These are phyloP conservation scores for Lordiphosa fenestrarum DNA, from an alignment of 2,888 invertebrate genomes.

Conservation along the genomic window DNA sequence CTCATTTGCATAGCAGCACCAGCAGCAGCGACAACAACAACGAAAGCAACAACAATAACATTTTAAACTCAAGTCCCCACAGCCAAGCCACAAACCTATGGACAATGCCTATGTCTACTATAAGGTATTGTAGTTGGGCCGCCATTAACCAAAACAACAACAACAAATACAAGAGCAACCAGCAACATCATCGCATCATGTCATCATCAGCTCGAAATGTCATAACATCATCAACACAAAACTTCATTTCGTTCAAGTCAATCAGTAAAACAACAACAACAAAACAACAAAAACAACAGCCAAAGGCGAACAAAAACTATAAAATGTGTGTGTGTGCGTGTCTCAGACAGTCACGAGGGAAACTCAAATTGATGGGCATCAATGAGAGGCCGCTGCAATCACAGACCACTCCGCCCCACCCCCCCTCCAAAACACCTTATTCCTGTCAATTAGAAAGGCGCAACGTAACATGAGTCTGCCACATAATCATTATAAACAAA, in stretches of 20 bases:
- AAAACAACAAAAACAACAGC: conserved; percentile 25
- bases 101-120: conserved; percentile 81
- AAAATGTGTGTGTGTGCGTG: conserved; percentile 23
- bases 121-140: conserved; percentile 75
- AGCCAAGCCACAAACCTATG: conserved; percentile 76
- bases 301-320: conserved; percentile 38
- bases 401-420: conserved; percentile 1
- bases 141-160: conserved; percentile 19
- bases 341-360: conserved; percentile 5
- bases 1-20: conserved; percentile 42
- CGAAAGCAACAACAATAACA: conserved; percentile 34
- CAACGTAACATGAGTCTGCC: too few species aligned
- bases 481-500: too few species aligned
- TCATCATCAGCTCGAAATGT: conserved; percentile 20
- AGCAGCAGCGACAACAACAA: conserved; percentile 25
- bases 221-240: conserved; percentile 33
- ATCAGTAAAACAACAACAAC: conserved; percentile 21
- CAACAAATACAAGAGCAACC: conserved; percentile 12
- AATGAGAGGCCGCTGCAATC: conserved; percentile 18
- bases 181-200: conserved; percentile 6
- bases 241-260: conserved; percentile 28
- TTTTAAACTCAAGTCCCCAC: conserved; percentile 61
- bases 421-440: neutral
- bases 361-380: conserved; percentile 10
- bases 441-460: too few species aligned